Evolutionary conservation across 2,888 invertebrate species (phyloP), one percentile per base, ranked within the genome.

Genomic region (Teinopalpus imperialis): DNA sequence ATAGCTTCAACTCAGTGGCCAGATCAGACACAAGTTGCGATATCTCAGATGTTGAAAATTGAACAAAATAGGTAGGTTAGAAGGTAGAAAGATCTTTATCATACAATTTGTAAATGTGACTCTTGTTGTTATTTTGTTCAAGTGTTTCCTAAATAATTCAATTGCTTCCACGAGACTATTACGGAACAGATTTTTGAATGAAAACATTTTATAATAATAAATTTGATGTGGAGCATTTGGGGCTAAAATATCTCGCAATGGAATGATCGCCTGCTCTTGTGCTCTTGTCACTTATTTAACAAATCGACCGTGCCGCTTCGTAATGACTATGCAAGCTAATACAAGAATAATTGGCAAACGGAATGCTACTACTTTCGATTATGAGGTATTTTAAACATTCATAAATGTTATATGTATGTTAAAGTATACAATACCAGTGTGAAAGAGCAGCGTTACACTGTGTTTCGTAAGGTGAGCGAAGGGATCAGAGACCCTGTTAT

Each of bases 321-420:
- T 92, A 1, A 74, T 95, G 76, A 89, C 92, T 12, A 81, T 97
- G 43, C 92, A 93, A 60, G 91, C 92, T 10, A 95, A 93, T 62
- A 93, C 96, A 92, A 89, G 90, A 34, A 79, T 91, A 2, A 61
- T 93, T 0, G 95, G 95, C 1, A 94, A 93, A 66, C 83, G 95
- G 12, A 75, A 85, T 43, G 90, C 94, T 0, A 82, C 88, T 34
- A 89, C 86, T 3, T 77, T 89, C 2, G 91, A 92, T 49, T 95
- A 94, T 66, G 92, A 94, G 66, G 92, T 93, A n/a, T n/a, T n/a
- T n/a, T n/a, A n/a, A n/a, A n/a, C n/a, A n/a, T n/a, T n/a, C n/a
- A n/a, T n/a, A n/a, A n/a, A n/a, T n/a, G n/a, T n/a, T n/a, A n/a
- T n/a, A n/a, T n/a, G n/a, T n/a, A n/a, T n/a, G n/a, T n/a, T n/a